Evolutionary conservation across 2,113 vertebrate genomes (phyloP).

Genomic region (Prunella fulvescens): DNA sequence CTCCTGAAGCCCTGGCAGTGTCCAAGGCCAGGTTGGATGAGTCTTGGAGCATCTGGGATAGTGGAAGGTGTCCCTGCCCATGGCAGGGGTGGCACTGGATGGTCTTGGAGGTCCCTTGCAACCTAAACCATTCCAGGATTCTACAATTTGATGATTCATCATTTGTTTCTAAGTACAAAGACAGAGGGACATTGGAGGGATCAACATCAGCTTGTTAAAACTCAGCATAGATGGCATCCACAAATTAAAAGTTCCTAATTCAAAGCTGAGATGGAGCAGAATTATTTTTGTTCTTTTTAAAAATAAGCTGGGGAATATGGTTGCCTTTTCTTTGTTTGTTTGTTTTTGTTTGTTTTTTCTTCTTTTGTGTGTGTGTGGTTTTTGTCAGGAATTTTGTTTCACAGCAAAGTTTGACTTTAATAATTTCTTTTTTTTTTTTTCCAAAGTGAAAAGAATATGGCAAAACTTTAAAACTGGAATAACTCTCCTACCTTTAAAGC

Average conservation of each 20-base stretch:
- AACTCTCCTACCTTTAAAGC: background rate
- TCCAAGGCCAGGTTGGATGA: background rate
- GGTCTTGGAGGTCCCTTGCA: accelerated
- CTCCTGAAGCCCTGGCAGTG: background rate
- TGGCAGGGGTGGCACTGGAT: background rate
- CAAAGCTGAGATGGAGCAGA: background rate
- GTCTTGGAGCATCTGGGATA: background rate
- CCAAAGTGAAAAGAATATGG: background rate
- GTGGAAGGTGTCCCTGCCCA: background rate
- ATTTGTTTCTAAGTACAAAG: background rate
- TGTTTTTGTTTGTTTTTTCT: no score
- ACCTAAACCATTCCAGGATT: background rate
- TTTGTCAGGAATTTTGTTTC: background rate
- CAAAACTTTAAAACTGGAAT: background rate
- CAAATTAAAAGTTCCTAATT: background rate
- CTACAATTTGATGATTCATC: background rate
- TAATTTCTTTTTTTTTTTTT: background rate
- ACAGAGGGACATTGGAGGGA: background rate
- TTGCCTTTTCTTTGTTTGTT: accelerated
- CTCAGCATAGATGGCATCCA: background rate
- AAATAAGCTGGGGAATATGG: background rate
- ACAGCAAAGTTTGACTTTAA: background rate
- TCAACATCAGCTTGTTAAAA: background rate
- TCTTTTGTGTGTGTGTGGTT: background rate
- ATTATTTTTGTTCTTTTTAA: background rate